These are phyloP conservation scores for Pachypanchax playfairii DNA, from an alignment of 2,113 vertebrate genomes.

Conservation along the genomic window DNA sequence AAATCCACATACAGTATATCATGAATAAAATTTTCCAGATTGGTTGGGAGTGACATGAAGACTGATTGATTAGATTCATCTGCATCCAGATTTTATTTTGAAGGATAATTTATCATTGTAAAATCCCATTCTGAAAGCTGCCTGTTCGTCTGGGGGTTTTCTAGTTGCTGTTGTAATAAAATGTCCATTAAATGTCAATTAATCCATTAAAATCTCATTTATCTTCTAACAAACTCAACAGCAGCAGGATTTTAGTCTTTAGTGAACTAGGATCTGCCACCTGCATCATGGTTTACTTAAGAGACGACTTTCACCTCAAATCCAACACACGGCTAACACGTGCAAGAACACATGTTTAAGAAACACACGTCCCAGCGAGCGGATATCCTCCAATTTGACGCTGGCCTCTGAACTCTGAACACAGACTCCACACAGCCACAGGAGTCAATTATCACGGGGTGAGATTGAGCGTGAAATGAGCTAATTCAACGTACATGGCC, in stretches of 20 bases:
- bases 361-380: conserved; percentile 44
- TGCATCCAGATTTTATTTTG: too few relatives aligned
- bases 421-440: conserved; percentile 27
- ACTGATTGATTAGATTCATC: too few relatives aligned
- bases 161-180: conserved; percentile 3
- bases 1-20: too few relatives aligned
- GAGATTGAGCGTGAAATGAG: conserved; percentile 66
- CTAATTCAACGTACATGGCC: conserved; percentile 60
- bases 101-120: too few relatives aligned
- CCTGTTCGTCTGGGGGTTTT: too few relatives aligned
- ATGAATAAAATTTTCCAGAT: too few relatives aligned
- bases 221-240: conserved; percentile 7
- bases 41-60: too few relatives aligned
- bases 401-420: conserved; percentile 39
- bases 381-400: conserved; percentile 54
- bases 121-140: too few relatives aligned
- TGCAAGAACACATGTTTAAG: conserved; percentile 38
- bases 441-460: conserved; percentile 53
- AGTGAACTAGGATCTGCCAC: conserved; percentile 17
- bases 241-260: not conserved
- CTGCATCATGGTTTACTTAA: conserved; percentile 23
- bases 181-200: too few relatives aligned
- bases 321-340: conserved; percentile 49
- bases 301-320: conserved; percentile 41
- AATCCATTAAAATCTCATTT: conserved; percentile 28